Percentiles rank a stretch among this genome's conserved stretches.
phyloP scores from a whole-genome alignment of 2,113 vertebrate genomes.

The Rhizomys pruinosus region DNA sequence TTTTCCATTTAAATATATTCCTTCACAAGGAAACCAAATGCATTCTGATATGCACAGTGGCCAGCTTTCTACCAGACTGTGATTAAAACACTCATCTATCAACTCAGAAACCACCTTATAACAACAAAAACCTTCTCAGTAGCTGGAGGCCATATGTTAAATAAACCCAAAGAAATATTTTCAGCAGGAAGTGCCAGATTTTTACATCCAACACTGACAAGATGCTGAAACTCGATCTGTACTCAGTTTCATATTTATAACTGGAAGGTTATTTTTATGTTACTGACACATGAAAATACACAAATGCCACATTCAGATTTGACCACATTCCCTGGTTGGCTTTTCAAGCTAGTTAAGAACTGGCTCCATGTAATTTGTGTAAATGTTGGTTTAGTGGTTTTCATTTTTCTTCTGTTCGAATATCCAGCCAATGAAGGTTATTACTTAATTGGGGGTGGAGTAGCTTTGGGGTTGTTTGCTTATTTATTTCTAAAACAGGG shows the following conservation, averaged over 20 bases:
- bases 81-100: conserved; percentile 55
- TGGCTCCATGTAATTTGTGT: background rate
- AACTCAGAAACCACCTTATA: conserved; percentile 51
- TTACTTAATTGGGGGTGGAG: background rate
- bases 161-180: conserved; percentile 70
- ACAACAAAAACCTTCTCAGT: conserved; percentile 35
- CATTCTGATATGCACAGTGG: background rate
- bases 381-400: conserved; percentile 53
- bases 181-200: conserved; percentile 62
- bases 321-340: conserved; percentile 43
- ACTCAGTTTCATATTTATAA: conserved; percentile 67
- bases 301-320: conserved; percentile 54
- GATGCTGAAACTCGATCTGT: conserved; percentile 55
- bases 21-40: conserved; percentile 34
- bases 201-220: conserved; percentile 49
- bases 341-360: conserved; percentile 61
- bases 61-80: conserved; percentile 7
- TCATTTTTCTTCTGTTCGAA: conserved; percentile 28
- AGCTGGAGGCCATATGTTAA: conserved; percentile 53
- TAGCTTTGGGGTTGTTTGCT: background rate
- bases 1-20: conserved; percentile 26
- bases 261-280: conserved; percentile 62
- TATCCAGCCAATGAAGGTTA: background rate
- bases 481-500: background rate
- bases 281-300: conserved; percentile 64